Percentiles rank a stretch among this genome's conserved stretches.
Evolutionary conservation across 2,888 invertebrate genomes (phyloP).

Genomic region (Deilephila elpenor): DNA sequence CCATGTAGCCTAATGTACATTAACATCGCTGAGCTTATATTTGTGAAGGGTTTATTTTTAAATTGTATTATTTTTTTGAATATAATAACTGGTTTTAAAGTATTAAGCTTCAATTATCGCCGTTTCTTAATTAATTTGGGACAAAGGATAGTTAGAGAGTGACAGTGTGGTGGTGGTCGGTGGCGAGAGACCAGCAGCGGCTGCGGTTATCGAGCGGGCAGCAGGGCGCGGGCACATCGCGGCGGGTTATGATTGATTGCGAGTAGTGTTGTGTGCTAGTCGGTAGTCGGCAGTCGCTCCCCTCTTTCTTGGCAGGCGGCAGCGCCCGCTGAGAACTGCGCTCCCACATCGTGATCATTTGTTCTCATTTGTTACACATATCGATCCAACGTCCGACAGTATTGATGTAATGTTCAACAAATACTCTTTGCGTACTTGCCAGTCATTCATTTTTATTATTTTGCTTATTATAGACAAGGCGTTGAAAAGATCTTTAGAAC

Average conservation of each 20-base stretch:
- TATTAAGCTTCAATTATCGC: neutral
- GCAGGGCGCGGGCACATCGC: conserved; percentile 52
- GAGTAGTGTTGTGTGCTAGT: conserved; percentile 38
- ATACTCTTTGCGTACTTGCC: neutral
- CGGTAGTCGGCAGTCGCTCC: conserved; percentile 40
- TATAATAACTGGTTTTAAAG: too few relatives aligned
- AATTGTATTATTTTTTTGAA: too few relatives aligned
- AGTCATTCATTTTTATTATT: too few relatives aligned
- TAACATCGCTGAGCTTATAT: too few relatives aligned
- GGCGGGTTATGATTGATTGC: conserved; percentile 67
- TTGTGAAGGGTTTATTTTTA: too few relatives aligned
- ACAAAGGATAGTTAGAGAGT: neutral
- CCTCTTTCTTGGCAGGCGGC: conserved; percentile 39
- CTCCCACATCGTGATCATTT: conserved; percentile 72
- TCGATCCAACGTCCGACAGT: conserved; percentile 49
- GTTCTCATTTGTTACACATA: conserved; percentile 73
- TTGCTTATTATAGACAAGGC: too few relatives aligned
- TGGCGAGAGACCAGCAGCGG: neutral
- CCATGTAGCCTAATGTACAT: too few relatives aligned
- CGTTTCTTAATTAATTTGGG: neutral
- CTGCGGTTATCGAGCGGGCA: conserved; percentile 33
- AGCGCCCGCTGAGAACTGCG: conserved; percentile 65
- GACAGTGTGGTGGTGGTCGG: neutral
- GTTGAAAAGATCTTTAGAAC: too few relatives aligned
- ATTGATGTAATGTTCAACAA: neutral